Evolutionary conservation across 1,140 invertebrate genomes (phyloP).

Genomic region (Trissolcus basalis): DNA sequence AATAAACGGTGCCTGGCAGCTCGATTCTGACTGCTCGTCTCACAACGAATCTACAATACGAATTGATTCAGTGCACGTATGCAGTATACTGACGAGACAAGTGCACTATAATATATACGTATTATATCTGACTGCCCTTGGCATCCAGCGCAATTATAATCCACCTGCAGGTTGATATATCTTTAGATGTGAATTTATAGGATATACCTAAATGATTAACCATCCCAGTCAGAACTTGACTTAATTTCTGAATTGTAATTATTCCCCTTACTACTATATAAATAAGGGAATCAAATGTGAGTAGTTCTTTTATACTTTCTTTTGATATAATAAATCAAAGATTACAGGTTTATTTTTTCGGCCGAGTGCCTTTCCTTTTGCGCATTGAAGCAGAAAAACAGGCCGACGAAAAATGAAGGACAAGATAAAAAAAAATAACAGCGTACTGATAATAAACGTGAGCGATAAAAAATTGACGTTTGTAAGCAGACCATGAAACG

Average conservation of each 20-base stretch:
- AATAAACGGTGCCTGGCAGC: slow-evolving; percentile 66
- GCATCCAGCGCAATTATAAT: slow-evolving; percentile 36
- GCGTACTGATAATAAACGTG: slow-evolving; percentile 3
- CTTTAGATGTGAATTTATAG: no score
- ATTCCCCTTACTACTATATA: no score
- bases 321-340: no score
- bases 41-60: slow-evolving; percentile 46
- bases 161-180: slow-evolving; percentile 17
- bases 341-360: slow-evolving; percentile 12
- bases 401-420: slow-evolving; percentile 1
- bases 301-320: no score
- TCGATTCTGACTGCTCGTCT: slow-evolving; percentile 49
- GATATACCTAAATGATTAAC: no score
- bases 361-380: slow-evolving; percentile 19
- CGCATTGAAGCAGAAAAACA: neutral
- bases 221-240: no score
- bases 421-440: slow-evolving; percentile 2
- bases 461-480: slow-evolving; percentile 31
- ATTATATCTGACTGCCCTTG: slow-evolving; percentile 40
- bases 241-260: no score
- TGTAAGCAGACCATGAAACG: slow-evolving; percentile 23
- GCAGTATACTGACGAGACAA: neutral
- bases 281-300: no score
- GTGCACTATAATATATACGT: no score
- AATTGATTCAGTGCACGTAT: slow-evolving; percentile 58